Evolutionary conservation across 2,797 vertebrate species (phyloP).

Genomic region (Ctenopoma kingsleyae): DNA sequence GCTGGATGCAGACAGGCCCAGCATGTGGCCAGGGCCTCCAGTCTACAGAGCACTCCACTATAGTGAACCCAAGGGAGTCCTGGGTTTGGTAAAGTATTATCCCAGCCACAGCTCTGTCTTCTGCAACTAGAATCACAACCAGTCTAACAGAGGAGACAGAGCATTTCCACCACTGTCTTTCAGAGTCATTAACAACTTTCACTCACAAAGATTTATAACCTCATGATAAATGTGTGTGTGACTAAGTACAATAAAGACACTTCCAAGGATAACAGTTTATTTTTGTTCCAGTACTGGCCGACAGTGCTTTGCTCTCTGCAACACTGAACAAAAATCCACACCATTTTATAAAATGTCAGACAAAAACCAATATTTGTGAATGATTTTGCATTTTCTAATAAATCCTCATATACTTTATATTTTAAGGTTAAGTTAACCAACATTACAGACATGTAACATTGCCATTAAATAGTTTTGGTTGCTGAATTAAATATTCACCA

Average conservation of each 20-base stretch:
- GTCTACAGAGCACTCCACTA: conserved; percentile 67
- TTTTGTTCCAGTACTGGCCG: conserved; percentile 54
- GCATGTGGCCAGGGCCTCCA: conserved; percentile 67
- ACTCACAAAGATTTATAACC: conserved; percentile 79
- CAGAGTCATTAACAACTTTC: conserved; percentile 78
- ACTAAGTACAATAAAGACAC: conserved; percentile 81
- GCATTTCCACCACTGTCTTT: conserved; percentile 75
- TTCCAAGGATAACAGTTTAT: conserved; percentile 80
- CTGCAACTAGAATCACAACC: conserved; percentile 65
- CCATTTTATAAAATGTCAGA: conserved; percentile 23
- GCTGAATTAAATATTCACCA: background rate
- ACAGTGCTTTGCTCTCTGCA: conserved; percentile 32
- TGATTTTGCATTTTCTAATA: conserved; percentile 39
- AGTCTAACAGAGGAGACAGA: conserved; percentile 63
- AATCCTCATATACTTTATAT: background rate
- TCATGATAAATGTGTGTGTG: conserved; percentile 78
- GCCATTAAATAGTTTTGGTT: background rate
- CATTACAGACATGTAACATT: background rate
- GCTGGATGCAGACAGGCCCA: conserved; percentile 78
- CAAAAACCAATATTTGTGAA: conserved; percentile 12
- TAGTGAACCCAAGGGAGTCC: conserved; percentile 74
- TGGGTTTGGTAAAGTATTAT: conserved; percentile 80
- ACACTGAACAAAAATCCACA: conserved; percentile 22
- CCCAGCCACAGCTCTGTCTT: conserved; percentile 73
- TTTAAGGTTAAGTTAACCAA: background rate